These are phyloP conservation scores for Melanotaenia maccullochi DNA, from an alignment of 2,797 vertebrate genomes.

Conservation along the genomic window DNA sequence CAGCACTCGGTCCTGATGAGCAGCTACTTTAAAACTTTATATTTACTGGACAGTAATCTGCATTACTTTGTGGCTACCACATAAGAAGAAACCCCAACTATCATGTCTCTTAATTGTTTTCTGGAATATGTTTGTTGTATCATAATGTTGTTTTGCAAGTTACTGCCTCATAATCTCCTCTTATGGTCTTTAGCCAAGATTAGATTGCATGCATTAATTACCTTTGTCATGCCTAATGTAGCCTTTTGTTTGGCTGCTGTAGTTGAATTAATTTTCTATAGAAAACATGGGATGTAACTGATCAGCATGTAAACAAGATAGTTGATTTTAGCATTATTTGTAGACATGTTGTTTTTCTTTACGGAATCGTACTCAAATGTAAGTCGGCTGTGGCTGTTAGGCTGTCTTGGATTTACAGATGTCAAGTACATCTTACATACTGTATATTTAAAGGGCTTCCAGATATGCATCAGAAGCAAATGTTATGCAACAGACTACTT, in stretches of 20 bases:
- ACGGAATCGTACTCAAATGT: background rate
- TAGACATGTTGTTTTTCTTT: constrained; percentile 1
- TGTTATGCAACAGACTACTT: background rate
- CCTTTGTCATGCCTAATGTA: constrained; percentile 20
- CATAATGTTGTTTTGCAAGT: constrained; percentile 31
- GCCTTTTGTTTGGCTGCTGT: constrained; percentile 19
- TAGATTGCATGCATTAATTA: constrained; percentile 40
- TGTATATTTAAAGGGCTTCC: constrained; percentile 25
- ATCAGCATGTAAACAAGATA: constrained; percentile 32
- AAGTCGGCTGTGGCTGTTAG: background rate
- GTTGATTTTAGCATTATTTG: constrained; percentile 6
- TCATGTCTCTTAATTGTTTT: background rate
- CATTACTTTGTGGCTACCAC: background rate
- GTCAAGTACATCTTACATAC: background rate
- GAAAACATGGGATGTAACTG: constrained; percentile 11
- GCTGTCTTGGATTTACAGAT: background rate
- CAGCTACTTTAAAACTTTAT: background rate
- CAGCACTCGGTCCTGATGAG: background rate
- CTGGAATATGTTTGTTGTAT: constrained; percentile 10
- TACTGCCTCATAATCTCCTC: constrained; percentile 37
- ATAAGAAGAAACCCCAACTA: background rate
- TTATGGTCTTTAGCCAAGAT: constrained; percentile 17
- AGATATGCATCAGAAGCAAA: constrained; percentile 9
- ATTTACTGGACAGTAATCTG: background rate
- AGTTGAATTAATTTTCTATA: constrained; percentile 15